Evolutionary conservation across 2,113 vertebrate genomes (phyloP).

Genomic region (Myocastor coypus): DNA sequence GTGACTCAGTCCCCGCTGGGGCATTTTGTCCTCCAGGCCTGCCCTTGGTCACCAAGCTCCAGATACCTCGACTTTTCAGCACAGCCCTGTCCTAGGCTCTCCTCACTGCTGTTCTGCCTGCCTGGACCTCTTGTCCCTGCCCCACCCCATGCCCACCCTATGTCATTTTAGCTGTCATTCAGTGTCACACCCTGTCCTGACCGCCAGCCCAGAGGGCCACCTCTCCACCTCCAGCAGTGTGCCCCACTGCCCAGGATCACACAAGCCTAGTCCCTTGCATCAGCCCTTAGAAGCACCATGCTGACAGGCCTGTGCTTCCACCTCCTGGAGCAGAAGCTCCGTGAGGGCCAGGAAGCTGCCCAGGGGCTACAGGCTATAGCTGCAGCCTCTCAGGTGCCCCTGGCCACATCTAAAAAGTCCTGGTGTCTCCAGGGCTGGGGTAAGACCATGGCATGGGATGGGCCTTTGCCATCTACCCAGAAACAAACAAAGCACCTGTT

Average conservation of each 20-base stretch:
- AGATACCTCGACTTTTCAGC: too few relatives aligned
- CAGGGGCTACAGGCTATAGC: neutral
- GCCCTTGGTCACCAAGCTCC: neutral
- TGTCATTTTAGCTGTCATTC: neutral
- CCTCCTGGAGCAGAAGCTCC: neutral
- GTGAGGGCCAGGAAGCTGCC: neutral
- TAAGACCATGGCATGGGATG: too few relatives aligned
- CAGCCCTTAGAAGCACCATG: neutral
- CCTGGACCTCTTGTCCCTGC: fast-evolving
- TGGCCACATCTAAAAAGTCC: neutral
- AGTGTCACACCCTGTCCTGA: neutral
- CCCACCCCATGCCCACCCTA: neutral
- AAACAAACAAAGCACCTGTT: neutral
- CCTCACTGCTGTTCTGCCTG: neutral
- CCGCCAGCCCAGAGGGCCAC: neutral
- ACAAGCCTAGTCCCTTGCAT: neutral
- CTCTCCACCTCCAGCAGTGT: neutral
- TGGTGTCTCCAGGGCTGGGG: neutral
- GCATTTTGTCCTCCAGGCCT: neutral
- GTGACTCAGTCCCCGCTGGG: neutral
- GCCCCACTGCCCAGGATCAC: too few relatives aligned
- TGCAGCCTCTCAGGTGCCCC: neutral
- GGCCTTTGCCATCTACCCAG: neutral
- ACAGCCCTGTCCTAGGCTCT: neutral
- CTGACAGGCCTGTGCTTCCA: neutral